Evolutionary conservation across 2,797 vertebrate species (phyloP).

Genomic region (Tympanoctomys barrerae): DNA sequence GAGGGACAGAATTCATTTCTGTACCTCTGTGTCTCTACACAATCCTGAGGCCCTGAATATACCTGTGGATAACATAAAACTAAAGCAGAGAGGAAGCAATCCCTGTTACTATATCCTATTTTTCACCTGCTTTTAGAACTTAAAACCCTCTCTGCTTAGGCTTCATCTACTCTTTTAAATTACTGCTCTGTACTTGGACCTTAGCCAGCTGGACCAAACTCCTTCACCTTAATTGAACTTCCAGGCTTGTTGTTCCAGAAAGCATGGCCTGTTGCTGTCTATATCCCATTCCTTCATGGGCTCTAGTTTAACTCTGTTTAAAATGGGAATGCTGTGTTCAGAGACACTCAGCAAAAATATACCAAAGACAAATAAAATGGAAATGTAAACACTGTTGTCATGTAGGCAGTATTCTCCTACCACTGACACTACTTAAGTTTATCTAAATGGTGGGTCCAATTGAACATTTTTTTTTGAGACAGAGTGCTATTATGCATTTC

Average conservation of each 20-base stretch:
- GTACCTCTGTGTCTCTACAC: neutral
- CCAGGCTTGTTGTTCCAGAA: neutral
- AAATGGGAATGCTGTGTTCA: neutral
- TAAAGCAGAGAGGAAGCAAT: neutral
- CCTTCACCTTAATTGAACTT: slow-evolving; percentile 37
- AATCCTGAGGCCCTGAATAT: neutral
- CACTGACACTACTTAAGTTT: neutral
- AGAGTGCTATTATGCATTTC: too few relatives aligned
- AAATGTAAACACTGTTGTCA: neutral
- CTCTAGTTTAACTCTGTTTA: neutral
- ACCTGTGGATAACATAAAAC: neutral
- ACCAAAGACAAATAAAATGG: neutral
- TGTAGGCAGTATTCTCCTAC: neutral
- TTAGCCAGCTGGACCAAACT: neutral
- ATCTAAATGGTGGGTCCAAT: slow-evolving; percentile 10
- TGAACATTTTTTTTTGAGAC: neutral
- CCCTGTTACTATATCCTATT: neutral
- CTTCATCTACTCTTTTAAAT: neutral
- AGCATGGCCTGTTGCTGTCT: neutral
- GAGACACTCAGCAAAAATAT: neutral
- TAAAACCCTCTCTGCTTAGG: neutral
- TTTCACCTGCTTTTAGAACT: neutral
- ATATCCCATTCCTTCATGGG: neutral
- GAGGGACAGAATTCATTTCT: neutral
- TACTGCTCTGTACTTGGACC: neutral